phyloP scores from a whole-genome alignment of 92 coral and sea anemone species.

The Parazoanthus atlanticus region DNA sequence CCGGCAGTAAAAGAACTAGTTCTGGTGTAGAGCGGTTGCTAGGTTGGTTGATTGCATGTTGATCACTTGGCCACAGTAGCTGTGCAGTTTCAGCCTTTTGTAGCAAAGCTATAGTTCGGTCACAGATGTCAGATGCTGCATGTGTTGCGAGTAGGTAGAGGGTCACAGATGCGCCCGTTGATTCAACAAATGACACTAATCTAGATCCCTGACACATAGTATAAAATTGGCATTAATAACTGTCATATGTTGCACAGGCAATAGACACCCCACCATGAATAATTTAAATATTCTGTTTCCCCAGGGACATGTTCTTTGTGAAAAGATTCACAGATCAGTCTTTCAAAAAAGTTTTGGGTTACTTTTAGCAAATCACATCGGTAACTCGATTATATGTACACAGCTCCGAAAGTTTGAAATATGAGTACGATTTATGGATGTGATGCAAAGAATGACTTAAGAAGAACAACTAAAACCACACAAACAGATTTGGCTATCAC shows the following conservation, averaged over 20 bases:
- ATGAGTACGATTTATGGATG: neutral
- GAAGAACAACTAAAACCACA: neutral
- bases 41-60: slow-evolving; percentile 73
- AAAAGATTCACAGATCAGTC: neutral
- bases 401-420: no score
- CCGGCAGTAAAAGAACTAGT: slow-evolving; percentile 78
- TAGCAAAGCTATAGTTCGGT: slow-evolving; percentile 74
- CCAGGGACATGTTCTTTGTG: neutral
- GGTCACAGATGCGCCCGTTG: slow-evolving; percentile 72
- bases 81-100: slow-evolving; percentile 64
- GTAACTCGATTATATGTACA: neutral
- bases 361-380: neutral
- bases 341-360: neutral
- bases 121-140: slow-evolving; percentile 77
- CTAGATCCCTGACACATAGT: slow-evolving; percentile 64
- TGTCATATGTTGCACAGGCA: slow-evolving; percentile 27
- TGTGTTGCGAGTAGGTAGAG: slow-evolving; percentile 79
- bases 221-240: slow-evolving; percentile 67
- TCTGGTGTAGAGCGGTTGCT: slow-evolving; percentile 56
- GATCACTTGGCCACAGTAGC: slow-evolving; percentile 67
- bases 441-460: neutral
- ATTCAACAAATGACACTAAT: slow-evolving; percentile 79
- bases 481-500: neutral
- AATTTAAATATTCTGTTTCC: neutral
- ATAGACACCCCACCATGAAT: slow-evolving; percentile 1